Base-by-base conservation (phyloP, 2,888 invertebrate genomes). In the Drosophila robusta region DNA sequence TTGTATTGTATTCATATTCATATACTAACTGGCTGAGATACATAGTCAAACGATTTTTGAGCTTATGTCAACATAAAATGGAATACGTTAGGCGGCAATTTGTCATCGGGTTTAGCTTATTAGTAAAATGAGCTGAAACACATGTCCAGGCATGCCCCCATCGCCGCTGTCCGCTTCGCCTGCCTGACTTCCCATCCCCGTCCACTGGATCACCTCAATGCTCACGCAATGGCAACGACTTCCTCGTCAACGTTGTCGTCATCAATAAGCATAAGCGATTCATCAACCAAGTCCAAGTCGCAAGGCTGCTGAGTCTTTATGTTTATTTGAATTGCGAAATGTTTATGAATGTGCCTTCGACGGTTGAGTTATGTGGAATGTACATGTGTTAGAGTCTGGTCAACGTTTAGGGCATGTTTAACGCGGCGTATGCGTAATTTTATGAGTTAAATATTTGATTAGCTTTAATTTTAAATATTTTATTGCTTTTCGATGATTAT, bases 61-160 rank as follows among this genome's bases (percentile, higher is more conserved):
- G 64, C 51, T 55, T 44, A 75, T 70, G 75, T 73, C 72, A 73
- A 81, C 68, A 65, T 49, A 24, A 72, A 78, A 80, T 73, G 80
- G 61, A 87, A 78, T 68, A 72, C 65, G 49, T 70, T 65, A 62
- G 66, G 54, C 60, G 63, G 72, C 75, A 86, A 89, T 86, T 89
- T 87, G 88, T 83, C 83, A 83, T 81, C 72, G 64, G 55, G 63
- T 70, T 66, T 70, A 78, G 84, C 79, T 82, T 84, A 86, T 89
- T 89, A 78, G 87, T 83, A 78, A 84, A 84, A 78, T 80, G 87
- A 87, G 77, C 69, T 65, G 69, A 79, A 86, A 82, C 90, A 89
- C 81, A 90, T 89, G 87, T 80, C 74, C 42, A 51, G 24, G 34
- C 34, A 9, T 29, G 8, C 24, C 36, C 26, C 46, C 12, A n/a